Conservation (phyloP, 2,113 vertebrate genomes). For the Coptodon bakossiorum region DNA sequence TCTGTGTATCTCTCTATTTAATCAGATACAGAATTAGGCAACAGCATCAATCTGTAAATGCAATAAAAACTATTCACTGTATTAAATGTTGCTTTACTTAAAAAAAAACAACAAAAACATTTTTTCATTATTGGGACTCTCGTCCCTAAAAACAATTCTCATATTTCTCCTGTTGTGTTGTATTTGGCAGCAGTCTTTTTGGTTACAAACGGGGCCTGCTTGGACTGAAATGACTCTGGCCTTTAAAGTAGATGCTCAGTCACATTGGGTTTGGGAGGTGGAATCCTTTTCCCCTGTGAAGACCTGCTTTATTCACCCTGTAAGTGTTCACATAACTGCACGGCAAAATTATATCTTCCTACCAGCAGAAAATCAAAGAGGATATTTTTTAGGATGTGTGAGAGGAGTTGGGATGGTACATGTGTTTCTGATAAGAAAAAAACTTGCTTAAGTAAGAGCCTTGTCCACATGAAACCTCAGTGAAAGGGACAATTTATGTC, state of each 20-base stretch:
- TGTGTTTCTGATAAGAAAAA: constrained; percentile 35
- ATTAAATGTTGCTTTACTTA: neutral
- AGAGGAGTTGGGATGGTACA: neutral
- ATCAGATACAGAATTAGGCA: neutral
- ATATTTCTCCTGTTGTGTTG: neutral
- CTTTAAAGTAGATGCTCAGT: neutral
- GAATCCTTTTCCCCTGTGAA: neutral
- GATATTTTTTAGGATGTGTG: neutral
- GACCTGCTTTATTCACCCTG: neutral
- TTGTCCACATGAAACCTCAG: neutral
- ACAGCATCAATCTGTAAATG: neutral
- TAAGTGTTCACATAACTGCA: neutral
- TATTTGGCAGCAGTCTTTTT: neutral
- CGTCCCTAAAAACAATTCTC: neutral
- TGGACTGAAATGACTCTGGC: neutral
- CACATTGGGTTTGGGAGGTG: neutral
- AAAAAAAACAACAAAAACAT: neutral
- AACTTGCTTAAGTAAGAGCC: neutral
- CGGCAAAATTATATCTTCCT: neutral
- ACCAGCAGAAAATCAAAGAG: neutral
- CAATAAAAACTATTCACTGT: neutral
- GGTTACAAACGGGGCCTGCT: neutral
- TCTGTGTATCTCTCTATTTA: neutral
- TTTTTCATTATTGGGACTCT: neutral
- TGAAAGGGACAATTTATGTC: constrained; percentile 26